Evolutionary conservation across 2,888 invertebrate genomes (phyloP).

Genomic region (Perizoma flavofasciatum): DNA sequence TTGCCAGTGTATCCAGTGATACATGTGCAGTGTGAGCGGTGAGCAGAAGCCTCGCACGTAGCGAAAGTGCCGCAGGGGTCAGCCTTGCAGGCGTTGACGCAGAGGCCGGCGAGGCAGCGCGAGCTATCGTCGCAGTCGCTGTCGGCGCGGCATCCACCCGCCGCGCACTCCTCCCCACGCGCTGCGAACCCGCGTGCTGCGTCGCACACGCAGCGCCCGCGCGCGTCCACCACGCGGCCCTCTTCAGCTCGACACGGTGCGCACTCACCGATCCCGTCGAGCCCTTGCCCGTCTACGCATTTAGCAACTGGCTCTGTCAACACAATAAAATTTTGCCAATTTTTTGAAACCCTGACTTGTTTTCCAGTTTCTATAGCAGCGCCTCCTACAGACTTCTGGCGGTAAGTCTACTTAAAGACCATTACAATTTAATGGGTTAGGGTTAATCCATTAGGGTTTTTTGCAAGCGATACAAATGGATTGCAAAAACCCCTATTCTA

Average conservation of each 20-base stretch:
- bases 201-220: conserved; percentile 93
- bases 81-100: conserved; percentile 90
- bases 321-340: conserved; percentile 1
- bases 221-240: conserved; percentile 89
- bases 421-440: too few relatives aligned
- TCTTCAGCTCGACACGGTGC: conserved; percentile 88
- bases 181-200: conserved; percentile 90
- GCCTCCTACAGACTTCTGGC: too few relatives aligned
- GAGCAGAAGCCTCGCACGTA: conserved; percentile 90
- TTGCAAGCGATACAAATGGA: too few relatives aligned
- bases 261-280: conserved; percentile 91
- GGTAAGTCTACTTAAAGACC: too few relatives aligned
- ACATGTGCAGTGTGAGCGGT: conserved; percentile 91
- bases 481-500: too few relatives aligned
- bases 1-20: conserved; percentile 90
- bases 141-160: conserved; percentile 88
- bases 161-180: conserved; percentile 91
- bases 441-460: too few relatives aligned
- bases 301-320: conserved; percentile 79
- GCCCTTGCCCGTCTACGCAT: conserved; percentile 91
- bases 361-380: too few relatives aligned
- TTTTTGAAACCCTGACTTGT: too few relatives aligned
- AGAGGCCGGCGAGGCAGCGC: conserved; percentile 90
- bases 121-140: conserved; percentile 90
- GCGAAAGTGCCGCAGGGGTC: conserved; percentile 91